Evolutionary conservation across 2,113 vertebrate species (phyloP).

Genomic region (Brevimyrus niger): DNA sequence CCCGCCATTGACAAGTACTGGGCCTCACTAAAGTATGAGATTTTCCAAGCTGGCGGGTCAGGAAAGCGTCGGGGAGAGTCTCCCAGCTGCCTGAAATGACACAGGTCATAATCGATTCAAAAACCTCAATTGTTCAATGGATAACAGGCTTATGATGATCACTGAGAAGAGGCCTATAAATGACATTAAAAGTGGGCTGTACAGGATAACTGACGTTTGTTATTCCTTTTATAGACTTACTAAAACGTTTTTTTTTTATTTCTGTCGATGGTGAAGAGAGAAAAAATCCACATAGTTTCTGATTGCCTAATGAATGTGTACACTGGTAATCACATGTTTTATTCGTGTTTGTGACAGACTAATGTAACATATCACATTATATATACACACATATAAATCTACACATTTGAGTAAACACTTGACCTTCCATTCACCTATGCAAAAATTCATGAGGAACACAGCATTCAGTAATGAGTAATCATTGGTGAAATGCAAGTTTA

Average conservation of each 20-base stretch:
- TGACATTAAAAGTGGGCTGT: not conserved
- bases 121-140: not conserved
- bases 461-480: not conserved
- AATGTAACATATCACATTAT: not conserved
- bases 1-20: not conserved
- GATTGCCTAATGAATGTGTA: not conserved
- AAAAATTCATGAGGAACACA: not conserved
- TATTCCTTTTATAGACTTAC: not conserved
- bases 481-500: not conserved
- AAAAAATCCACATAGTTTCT: not conserved
- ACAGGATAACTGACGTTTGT: not conserved
- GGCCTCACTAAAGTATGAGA: not conserved
- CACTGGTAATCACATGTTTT: not conserved
- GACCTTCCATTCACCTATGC: not conserved
- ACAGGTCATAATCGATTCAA: not conserved
- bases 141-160: not conserved
- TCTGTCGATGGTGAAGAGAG: not conserved
- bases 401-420: not conserved
- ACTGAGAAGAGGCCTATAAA: not conserved
- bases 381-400: too few relatives aligned
- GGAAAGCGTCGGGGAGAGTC: not conserved
- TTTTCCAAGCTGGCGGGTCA: not conserved
- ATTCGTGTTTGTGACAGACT: not conserved
- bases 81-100: not conserved
- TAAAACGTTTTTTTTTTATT: not conserved